Conservation (phyloP, 2,888 invertebrate species). For the Diplazon laetatorius region DNA sequence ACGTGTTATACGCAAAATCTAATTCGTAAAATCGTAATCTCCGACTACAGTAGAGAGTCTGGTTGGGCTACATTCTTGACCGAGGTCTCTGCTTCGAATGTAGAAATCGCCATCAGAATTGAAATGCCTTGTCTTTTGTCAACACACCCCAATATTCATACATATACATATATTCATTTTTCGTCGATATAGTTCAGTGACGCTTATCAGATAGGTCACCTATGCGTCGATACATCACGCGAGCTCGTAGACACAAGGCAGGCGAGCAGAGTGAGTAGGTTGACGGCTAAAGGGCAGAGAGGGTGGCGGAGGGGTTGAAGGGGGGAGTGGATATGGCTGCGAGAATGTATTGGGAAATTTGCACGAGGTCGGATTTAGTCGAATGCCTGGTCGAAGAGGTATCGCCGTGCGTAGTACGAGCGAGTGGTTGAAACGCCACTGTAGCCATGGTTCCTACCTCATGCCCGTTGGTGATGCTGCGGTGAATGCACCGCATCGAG, state of each 20-base stretch:
- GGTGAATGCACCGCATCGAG: conserved; percentile 54
- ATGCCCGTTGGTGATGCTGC: conserved; percentile 47
- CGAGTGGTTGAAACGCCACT: conserved; percentile 49
- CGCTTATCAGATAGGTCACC: not conserved
- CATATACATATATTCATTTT: too few species aligned
- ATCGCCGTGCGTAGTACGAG: conserved; percentile 11
- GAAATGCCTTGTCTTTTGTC: too few species aligned
- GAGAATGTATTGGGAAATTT: conserved; percentile 47
- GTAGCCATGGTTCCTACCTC: conserved; percentile 36
- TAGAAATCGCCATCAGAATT: too few species aligned
- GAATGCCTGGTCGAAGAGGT: conserved; percentile 41
- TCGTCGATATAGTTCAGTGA: not conserved
- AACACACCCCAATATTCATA: too few species aligned
- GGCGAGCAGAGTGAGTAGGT: too few species aligned
- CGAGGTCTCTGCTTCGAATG: too few species aligned
- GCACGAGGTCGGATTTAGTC: conserved; percentile 29
- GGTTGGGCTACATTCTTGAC: too few species aligned
- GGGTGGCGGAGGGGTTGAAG: too few species aligned
- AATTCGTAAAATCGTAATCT: too few species aligned
- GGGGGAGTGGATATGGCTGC: conserved; percentile 12
- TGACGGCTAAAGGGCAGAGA: too few species aligned
- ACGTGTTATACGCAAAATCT: too few species aligned
- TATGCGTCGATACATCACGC: conserved; percentile 52
- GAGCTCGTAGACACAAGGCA: conserved; percentile 10
- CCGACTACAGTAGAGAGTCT: too few species aligned